A percentile compares a stretch with the other conserved stretches of the same genome.
Conservation (phyloP, 2,113 vertebrate species). For the Thunnus maccoyii region DNA sequence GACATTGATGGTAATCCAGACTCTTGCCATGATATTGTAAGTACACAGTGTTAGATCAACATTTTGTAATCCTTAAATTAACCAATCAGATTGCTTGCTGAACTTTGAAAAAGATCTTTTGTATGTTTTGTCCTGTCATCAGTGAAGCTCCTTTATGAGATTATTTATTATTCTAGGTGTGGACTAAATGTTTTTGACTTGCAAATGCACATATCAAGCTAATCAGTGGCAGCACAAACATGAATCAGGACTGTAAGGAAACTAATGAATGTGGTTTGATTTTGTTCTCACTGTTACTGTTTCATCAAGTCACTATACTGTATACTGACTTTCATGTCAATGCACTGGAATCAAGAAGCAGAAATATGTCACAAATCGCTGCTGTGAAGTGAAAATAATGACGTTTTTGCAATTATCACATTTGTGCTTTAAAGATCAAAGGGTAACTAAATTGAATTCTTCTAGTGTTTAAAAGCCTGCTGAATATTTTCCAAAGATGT, state of each 20-base stretch:
- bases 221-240: conserved; percentile 20
- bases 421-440: conserved; percentile 37
- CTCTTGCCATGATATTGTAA: not conserved
- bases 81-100: conserved; percentile 15
- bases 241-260: conserved; percentile 12
- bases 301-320: conserved; percentile 1
- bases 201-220: conserved; percentile 37
- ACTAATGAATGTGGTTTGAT: conserved; percentile 7
- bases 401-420: not conserved
- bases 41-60: not conserved
- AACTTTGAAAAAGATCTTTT: not conserved
- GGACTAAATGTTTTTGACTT: conserved; percentile 17
- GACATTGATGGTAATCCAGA: too few relatives aligned
- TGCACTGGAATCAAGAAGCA: conserved; percentile 66
- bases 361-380: conserved; percentile 4
- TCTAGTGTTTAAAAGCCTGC: not conserved
- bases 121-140: not conserved
- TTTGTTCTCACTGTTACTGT: not conserved
- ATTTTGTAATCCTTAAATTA: not conserved
- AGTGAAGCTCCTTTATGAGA: conserved; percentile 9
- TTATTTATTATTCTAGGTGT: conserved; percentile 53
- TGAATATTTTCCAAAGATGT: conserved; percentile 40
- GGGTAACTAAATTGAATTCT: not conserved
- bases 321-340: conserved; percentile 27
- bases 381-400: conserved; percentile 31